phyloP scores from a whole-genome alignment of 2,113 vertebrate species.

The Phalacrocorax brasilianus region DNA sequence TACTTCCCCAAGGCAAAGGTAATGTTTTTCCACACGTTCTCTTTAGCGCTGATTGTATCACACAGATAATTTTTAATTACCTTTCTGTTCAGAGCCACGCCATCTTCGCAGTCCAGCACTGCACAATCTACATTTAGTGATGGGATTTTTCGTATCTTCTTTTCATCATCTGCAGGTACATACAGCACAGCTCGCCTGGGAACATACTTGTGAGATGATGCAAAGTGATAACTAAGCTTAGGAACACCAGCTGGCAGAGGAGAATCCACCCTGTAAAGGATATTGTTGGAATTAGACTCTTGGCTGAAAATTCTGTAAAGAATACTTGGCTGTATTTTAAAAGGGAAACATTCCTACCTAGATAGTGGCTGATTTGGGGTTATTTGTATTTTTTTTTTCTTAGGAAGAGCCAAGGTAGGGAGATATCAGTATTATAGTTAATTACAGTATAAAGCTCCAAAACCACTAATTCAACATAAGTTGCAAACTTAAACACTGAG shows the following conservation, averaged over 20 bases:
- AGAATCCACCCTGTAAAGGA: constrained; percentile 61
- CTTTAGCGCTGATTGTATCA: not conserved
- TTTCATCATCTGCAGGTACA: constrained; percentile 91
- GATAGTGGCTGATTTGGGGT: not conserved
- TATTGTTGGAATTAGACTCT: not conserved
- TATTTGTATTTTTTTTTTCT: not conserved
- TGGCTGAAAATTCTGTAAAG: not conserved
- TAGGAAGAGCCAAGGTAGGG: not conserved
- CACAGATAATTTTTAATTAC: constrained; percentile 71
- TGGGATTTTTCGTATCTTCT: constrained; percentile 91
- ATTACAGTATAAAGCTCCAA: not conserved
- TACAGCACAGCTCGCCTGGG: constrained; percentile 94
- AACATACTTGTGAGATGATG: constrained; percentile 78
- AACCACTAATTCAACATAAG: not conserved
- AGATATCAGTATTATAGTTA: not conserved
- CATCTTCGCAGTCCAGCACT: constrained; percentile 95
- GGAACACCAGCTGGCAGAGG: not conserved
- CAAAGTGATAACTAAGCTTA: constrained; percentile 20
- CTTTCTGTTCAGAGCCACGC: constrained; percentile 94
- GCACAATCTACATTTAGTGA: constrained; percentile 90
- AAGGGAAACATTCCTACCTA: not conserved
- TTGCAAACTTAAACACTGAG: not conserved
- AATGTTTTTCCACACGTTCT: not conserved
- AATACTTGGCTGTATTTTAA: not conserved
- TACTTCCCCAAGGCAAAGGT: not conserved